Evolutionary conservation across 2,113 vertebrate species (phyloP).

Genomic region (Elephas maximus): DNA sequence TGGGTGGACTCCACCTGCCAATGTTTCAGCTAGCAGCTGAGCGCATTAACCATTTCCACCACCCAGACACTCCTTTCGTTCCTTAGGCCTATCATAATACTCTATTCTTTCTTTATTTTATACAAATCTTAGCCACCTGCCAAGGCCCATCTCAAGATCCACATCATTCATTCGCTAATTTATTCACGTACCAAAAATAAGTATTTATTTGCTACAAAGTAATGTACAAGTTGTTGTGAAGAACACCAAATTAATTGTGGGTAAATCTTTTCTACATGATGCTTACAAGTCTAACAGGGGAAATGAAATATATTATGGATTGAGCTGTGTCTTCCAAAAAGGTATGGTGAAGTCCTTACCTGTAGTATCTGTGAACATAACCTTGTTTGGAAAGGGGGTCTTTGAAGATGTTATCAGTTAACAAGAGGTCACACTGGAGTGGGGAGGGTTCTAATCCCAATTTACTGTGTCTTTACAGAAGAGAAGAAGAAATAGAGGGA

Average conservation of each 20-base stretch:
- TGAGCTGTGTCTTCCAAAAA: too few relatives aligned
- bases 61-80: not conserved
- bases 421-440: too few relatives aligned
- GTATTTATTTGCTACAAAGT: not conserved
- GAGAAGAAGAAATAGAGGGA: too few relatives aligned
- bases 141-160: not conserved
- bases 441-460: too few relatives aligned
- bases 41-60: not conserved
- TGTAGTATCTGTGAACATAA: too few relatives aligned
- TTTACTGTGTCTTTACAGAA: too few relatives aligned
- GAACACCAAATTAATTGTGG: not conserved
- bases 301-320: not conserved
- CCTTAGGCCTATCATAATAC: not conserved
- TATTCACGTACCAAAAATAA: not conserved
- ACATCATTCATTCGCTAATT: not conserved
- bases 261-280: not conserved
- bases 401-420: too few relatives aligned
- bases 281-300: not conserved
- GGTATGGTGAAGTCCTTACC: too few relatives aligned
- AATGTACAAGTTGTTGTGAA: not conserved
- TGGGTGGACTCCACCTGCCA: not conserved
- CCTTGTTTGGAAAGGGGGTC: too few relatives aligned
- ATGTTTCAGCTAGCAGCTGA: not conserved
- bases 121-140: not conserved
- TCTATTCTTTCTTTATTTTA: not conserved